These are phyloP conservation scores for Agriopis leucophaearia DNA, from an alignment of 2,888 invertebrate species.

Conservation along the genomic window DNA sequence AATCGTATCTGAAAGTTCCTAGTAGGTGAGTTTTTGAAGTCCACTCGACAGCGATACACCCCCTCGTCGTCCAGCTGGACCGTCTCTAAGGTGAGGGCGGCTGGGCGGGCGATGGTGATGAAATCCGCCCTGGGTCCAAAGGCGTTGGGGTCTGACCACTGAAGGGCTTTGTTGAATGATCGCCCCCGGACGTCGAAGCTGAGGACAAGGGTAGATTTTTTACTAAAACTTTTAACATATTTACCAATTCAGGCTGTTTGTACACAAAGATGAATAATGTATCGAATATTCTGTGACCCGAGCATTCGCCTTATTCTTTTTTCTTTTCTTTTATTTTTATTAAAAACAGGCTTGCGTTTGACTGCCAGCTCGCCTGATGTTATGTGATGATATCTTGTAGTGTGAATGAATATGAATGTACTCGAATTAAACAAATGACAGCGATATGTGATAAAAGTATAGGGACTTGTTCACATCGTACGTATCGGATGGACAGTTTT, in stretches of 20 bases:
- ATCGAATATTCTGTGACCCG: no score
- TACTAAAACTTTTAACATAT: background rate
- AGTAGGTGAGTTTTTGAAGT: slow-evolving; percentile 95
- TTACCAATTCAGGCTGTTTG: background rate
- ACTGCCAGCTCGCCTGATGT: no score
- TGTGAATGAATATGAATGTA: no score
- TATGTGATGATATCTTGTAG: no score
- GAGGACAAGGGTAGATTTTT: slow-evolving; percentile 50
- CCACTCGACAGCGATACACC: slow-evolving; percentile 94
- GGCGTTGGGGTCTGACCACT: slow-evolving; percentile 93
- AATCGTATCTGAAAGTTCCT: slow-evolving; percentile 95
- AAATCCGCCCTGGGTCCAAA: slow-evolving; percentile 95
- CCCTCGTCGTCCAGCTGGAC: slow-evolving; percentile 95
- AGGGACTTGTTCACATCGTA: no score
- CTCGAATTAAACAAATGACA: no score
- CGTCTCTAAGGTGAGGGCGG: slow-evolving; percentile 93
- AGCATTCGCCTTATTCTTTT: no score
- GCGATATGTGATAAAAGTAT: no score
- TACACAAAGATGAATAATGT: no score
- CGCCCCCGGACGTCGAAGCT: slow-evolving; percentile 95
- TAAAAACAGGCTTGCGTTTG: no score
- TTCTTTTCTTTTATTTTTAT: no score
- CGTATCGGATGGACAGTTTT: no score
- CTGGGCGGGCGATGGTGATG: slow-evolving; percentile 92
- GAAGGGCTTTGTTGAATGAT: slow-evolving; percentile 92